Evolutionary conservation across 2,797 vertebrate species (phyloP).

Genomic region (Parambassis ranga): DNA sequence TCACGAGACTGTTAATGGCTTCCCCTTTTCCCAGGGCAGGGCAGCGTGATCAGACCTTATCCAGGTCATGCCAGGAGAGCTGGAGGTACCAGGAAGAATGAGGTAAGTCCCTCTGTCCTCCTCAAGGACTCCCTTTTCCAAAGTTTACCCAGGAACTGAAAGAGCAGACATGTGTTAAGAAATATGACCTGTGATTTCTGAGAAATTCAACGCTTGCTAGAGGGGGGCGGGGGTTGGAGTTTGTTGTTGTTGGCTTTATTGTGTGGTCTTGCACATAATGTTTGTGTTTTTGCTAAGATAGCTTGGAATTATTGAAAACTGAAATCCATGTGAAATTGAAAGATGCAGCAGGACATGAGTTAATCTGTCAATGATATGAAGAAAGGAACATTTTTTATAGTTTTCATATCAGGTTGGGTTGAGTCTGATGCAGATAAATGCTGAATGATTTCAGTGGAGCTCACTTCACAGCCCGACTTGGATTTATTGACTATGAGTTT

Average conservation of each 20-base stretch:
- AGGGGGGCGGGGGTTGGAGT: neutral
- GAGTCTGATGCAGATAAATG: constrained; percentile 5
- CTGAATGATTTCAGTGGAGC: neutral
- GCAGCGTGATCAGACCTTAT: constrained; percentile 61
- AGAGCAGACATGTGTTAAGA: constrained; percentile 12
- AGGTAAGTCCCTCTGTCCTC: constrained; percentile 28
- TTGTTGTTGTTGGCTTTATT: constrained; percentile 24
- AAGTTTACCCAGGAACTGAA: constrained; percentile 41
- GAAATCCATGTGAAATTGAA: neutral
- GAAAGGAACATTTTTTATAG: neutral
- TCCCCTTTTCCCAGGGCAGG: constrained; percentile 80
- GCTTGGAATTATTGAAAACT: neutral
- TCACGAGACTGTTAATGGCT: constrained; percentile 81
- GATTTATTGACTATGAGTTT: constrained; percentile 20
- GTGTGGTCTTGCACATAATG: constrained; percentile 1
- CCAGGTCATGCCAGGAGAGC: constrained; percentile 66
- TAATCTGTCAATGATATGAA: neutral
- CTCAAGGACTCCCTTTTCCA: constrained; percentile 35
- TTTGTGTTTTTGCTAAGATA: neutral
- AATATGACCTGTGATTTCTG: constrained; percentile 19
- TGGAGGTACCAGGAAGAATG: constrained; percentile 59
- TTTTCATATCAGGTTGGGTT: neutral
- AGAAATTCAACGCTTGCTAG: neutral
- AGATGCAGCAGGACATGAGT: neutral
- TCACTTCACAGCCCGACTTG: constrained; percentile 3